A percentile compares a stretch with the other conserved stretches of the same genome.
Conservation (phyloP, 1,140 invertebrate genomes). For the Rhyzopertha dominica region DNA sequence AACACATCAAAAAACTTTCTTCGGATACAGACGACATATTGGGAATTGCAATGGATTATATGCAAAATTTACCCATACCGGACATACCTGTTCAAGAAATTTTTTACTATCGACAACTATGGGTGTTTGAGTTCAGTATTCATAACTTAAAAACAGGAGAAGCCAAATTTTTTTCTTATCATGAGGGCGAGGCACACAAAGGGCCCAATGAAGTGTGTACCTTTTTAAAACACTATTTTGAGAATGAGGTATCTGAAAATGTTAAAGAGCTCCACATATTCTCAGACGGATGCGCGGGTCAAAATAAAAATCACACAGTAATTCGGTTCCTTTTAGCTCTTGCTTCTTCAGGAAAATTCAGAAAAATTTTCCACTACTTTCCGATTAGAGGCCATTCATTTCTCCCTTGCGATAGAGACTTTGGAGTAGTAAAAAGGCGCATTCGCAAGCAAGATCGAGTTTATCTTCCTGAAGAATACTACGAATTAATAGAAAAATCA, state of each 20-base stretch:
- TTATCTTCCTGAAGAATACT: too few relatives aligned
- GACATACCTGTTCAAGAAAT: constrained; percentile 17
- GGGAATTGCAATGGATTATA: constrained; percentile 37
- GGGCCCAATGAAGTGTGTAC: constrained; percentile 15
- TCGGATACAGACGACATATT: constrained; percentile 18
- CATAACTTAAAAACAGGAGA: constrained; percentile 31
- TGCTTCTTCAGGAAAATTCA: too few relatives aligned
- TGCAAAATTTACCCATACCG: constrained; percentile 37
- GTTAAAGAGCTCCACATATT: constrained; percentile 26
- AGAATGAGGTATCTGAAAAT: constrained; percentile 5
- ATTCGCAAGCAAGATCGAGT: too few relatives aligned
- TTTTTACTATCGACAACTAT: constrained; percentile 35
- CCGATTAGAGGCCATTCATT: constrained; percentile 8
- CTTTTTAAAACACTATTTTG: constrained; percentile 8
- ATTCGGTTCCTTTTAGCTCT: constrained; percentile 6
- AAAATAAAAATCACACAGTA: constrained; percentile 9
- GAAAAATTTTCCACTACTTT: constrained; percentile 13
- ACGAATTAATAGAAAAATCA: too few relatives aligned
- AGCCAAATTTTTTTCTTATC: constrained; percentile 29
- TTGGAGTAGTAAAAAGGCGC: too few relatives aligned
- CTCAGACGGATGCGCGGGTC: constrained; percentile 15
- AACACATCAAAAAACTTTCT: constrained; percentile 21
- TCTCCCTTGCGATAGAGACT: too few relatives aligned
- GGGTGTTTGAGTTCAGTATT: constrained; percentile 34
- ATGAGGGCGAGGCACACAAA: constrained; percentile 16